Conservation (phyloP, 2,797 vertebrate genomes). For the Gymnothorax reevesii region DNA sequence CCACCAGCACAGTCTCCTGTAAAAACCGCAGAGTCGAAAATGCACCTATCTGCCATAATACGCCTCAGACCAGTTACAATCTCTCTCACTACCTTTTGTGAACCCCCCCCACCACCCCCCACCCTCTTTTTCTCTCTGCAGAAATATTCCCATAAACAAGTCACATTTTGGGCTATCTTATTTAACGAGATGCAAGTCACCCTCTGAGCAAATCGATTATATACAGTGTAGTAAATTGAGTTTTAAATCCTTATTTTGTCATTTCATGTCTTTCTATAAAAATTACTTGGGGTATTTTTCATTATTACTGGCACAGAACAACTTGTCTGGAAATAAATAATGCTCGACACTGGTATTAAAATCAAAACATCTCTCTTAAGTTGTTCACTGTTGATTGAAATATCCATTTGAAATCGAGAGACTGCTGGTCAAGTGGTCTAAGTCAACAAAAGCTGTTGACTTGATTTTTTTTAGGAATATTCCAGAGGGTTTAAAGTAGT, state of each 20-base stretch:
- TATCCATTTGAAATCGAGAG: background rate
- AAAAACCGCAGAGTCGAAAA: constrained; percentile 33
- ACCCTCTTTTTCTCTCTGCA: constrained; percentile 31
- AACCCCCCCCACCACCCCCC: background rate
- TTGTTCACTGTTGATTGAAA: background rate
- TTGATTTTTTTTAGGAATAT: too few species aligned
- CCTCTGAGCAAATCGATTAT: background rate
- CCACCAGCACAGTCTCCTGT: constrained; percentile 36
- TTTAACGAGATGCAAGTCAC: too few species aligned
- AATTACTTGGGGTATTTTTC: too few species aligned
- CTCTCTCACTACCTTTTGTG: constrained; percentile 24
- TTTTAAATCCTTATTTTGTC: too few species aligned
- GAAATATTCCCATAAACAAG: constrained; percentile 37
- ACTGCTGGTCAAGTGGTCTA: background rate
- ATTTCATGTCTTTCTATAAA: too few species aligned
- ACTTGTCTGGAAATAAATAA: background rate
- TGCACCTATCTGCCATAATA: constrained; percentile 35
- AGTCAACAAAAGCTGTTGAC: background rate
- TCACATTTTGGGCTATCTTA: constrained; percentile 43
- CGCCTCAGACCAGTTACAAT: background rate
- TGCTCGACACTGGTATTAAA: background rate
- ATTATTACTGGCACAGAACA: background rate
- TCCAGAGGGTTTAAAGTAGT: too few species aligned
- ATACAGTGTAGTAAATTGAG: constrained; percentile 24
- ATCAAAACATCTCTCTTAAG: background rate